These are phyloP conservation scores for Meloidogyne chitwoodi DNA, from an alignment of 1,140 invertebrate species.

Conservation along the genomic window DNA sequence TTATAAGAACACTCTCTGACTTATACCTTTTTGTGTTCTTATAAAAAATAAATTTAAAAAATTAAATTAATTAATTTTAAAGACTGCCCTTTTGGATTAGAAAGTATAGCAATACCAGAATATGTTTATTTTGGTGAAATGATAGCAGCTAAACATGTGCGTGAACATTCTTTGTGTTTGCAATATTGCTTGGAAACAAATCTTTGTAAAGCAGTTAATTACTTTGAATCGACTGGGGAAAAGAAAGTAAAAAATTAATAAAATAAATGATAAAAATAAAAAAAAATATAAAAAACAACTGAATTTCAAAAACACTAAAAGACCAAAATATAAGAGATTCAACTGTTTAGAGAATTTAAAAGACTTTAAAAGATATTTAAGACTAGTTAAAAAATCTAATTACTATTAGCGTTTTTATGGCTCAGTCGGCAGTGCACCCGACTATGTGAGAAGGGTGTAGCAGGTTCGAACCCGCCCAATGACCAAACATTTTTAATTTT, in stretches of 20 bases:
- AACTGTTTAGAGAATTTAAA: too few relatives aligned
- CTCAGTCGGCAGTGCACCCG: not conserved
- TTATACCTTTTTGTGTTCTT: not conserved
- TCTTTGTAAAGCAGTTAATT: conserved; percentile 56
- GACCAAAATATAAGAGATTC: too few relatives aligned
- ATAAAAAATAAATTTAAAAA: too few relatives aligned
- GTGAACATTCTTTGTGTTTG: conserved; percentile 51
- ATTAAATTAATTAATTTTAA: not conserved
- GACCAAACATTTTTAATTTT: not conserved
- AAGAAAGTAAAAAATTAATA: too few relatives aligned
- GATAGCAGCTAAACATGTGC: conserved; percentile 51
- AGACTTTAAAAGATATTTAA: not conserved
- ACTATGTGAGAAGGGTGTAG: not conserved
- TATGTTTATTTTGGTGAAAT: conserved; percentile 60
- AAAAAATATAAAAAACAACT: too few relatives aligned
- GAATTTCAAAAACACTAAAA: too few relatives aligned
- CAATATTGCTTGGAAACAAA: conserved; percentile 45
- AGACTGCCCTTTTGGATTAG: conserved; percentile 52
- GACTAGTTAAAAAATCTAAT: not conserved
- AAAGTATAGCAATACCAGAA: conserved; percentile 57
- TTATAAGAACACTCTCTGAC: too few relatives aligned
- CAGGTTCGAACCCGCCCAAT: not conserved
- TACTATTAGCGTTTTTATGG: not conserved
- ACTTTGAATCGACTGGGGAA: conserved; percentile 48
- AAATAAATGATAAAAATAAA: too few relatives aligned